Conservation (phyloP, 2,888 invertebrate species). For the Drosophila greeni region DNA sequence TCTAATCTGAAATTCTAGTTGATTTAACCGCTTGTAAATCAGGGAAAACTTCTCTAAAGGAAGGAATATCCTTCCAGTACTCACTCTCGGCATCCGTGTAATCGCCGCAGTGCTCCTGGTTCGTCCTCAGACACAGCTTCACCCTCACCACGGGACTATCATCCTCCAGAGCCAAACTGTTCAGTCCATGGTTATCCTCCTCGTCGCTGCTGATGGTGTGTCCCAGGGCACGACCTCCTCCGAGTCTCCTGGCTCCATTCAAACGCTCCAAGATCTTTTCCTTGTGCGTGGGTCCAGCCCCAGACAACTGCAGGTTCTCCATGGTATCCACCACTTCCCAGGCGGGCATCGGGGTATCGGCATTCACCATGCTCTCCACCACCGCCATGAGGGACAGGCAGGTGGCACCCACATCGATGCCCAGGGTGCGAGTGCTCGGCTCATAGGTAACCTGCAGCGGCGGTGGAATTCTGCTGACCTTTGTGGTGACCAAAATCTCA, state of each 20-base stretch:
- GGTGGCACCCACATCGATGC: slow-evolving; percentile 89
- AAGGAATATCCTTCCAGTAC: slow-evolving; percentile 74
- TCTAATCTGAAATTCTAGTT: background rate
- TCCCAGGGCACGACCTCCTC: slow-evolving; percentile 80
- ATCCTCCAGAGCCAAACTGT: slow-evolving; percentile 83
- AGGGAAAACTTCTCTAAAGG: background rate
- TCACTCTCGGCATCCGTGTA: slow-evolving; percentile 91
- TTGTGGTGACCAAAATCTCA: slow-evolving; percentile 88
- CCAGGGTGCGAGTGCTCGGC: slow-evolving; percentile 86
- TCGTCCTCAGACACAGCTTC: slow-evolving; percentile 89
- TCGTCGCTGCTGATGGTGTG: slow-evolving; percentile 61
- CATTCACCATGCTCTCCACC: slow-evolving; percentile 85
- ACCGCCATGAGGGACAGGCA: slow-evolving; percentile 88
- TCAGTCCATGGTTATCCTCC: slow-evolving; percentile 80
- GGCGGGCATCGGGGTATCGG: slow-evolving; percentile 80
- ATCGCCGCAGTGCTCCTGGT: slow-evolving; percentile 90
- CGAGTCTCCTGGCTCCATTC: slow-evolving; percentile 79
- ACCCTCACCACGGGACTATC: slow-evolving; percentile 85
- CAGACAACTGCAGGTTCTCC: slow-evolving; percentile 84
- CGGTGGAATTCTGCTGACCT: slow-evolving; percentile 89
- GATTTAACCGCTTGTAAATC: background rate
- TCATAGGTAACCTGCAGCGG: slow-evolving; percentile 91
- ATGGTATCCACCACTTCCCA: slow-evolving; percentile 88
- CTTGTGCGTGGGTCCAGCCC: slow-evolving; percentile 84
- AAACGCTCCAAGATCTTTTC: slow-evolving; percentile 85